These are phyloP conservation scores for Psittacula cyanocephala DNA, from an alignment of 2,113 vertebrate genomes.

Conservation along the genomic window DNA sequence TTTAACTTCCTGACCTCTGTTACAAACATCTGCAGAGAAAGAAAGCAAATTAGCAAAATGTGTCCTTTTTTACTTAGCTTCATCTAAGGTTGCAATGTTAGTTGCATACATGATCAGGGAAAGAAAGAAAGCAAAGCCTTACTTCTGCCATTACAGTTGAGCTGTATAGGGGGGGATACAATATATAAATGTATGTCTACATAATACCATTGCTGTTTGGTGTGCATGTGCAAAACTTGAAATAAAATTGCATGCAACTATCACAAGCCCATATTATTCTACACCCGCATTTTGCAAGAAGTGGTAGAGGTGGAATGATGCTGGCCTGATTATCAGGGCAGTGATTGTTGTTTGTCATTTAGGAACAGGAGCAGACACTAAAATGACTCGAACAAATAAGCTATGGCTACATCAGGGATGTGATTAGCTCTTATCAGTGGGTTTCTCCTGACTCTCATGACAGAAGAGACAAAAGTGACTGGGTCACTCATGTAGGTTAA, in stretches of 20 bases:
- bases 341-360: neutral
- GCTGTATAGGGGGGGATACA: neutral
- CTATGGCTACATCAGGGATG: neutral
- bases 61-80: neutral
- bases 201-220: neutral
- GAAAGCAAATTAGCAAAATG: neutral
- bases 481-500: neutral
- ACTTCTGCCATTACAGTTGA: neutral
- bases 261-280: neutral
- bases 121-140: neutral
- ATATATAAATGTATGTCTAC: neutral
- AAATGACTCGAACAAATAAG: neutral
- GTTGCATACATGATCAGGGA: neutral
- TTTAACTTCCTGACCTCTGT: neutral
- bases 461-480: neutral
- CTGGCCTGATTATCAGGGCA: neutral
- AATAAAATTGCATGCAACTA: neutral
- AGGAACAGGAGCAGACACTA: neutral
- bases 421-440: neutral
- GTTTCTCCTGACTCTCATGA: neutral
- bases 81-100: neutral
- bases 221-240: neutral
- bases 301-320: neutral
- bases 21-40: neutral
- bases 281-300: slow-evolving; percentile 26